Percentiles rank a stretch among this genome's conserved stretches.
These are phyloP conservation scores for Apamea monoglypha DNA, from an alignment of 2,888 invertebrate species.

Conservation along the genomic window DNA sequence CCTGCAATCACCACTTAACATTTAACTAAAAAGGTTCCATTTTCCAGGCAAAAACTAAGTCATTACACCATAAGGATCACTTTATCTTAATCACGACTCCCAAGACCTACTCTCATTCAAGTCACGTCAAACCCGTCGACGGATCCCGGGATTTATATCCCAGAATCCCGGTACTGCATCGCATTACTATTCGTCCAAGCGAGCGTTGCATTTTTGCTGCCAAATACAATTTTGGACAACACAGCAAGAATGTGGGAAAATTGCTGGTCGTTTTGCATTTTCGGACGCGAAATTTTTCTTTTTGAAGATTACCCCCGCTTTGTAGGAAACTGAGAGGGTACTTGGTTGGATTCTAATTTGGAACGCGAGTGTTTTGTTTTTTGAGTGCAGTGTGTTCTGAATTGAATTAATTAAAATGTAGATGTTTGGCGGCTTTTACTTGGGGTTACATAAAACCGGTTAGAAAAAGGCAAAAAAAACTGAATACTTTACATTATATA, in stretches of 20 bases:
- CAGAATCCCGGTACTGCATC: constrained; percentile 62
- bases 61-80: constrained; percentile 50
- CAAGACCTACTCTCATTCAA: constrained; percentile 44
- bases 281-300: constrained; percentile 29
- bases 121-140: constrained; percentile 63
- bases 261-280: constrained; percentile 53
- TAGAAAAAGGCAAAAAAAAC: neutral
- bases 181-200: constrained; percentile 63
- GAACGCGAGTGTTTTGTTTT: constrained; percentile 24
- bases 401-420: constrained; percentile 22
- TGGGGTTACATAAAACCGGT: neutral
- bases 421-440: neutral
- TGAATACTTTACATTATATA: neutral
- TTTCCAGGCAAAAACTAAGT: constrained; percentile 40
- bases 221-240: constrained; percentile 66
- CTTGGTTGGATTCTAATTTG: constrained; percentile 48
- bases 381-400: neutral
- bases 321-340: constrained; percentile 31
- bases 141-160: constrained; percentile 66
- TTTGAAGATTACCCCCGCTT: constrained; percentile 43
- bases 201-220: constrained; percentile 63
- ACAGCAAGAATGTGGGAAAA: constrained; percentile 50
- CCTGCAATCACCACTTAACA: constrained; percentile 36
- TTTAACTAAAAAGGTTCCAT: constrained; percentile 40
- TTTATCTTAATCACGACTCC: constrained; percentile 55